Evolutionary conservation across 2,888 invertebrate genomes (phyloP).

Genomic region (Drosophila borborema): DNA sequence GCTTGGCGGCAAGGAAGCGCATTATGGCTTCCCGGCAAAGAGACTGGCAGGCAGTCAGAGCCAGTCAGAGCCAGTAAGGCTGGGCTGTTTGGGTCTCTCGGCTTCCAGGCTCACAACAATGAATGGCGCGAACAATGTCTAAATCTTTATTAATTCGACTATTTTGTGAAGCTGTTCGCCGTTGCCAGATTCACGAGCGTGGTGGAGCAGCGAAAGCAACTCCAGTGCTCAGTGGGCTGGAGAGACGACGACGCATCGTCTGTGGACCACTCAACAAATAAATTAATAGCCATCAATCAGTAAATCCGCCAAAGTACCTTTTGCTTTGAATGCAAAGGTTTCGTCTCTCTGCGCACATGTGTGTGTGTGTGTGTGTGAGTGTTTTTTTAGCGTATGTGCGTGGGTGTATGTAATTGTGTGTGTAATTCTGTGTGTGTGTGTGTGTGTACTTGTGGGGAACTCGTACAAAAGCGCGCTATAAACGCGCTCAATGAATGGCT

Average conservation of each 20-base stretch:
- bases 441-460: constrained; percentile 16
- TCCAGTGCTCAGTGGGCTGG: constrained; percentile 7
- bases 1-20: constrained; percentile 38
- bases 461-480: constrained; percentile 72
- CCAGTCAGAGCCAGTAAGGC: background rate
- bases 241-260: constrained; percentile 17
- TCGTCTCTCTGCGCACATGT: constrained; percentile 18
- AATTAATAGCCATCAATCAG: constrained; percentile 82
- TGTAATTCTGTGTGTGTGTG: constrained; percentile 6
- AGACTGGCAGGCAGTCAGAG: background rate
- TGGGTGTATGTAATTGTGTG: constrained; percentile 5
- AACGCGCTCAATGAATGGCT: constrained; percentile 78
- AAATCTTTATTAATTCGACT: constrained; percentile 82
- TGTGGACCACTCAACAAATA: constrained; percentile 71
- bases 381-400: background rate
- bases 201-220: background rate
- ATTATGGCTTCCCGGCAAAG: constrained; percentile 57
- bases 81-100: background rate
- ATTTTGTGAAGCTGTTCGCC: constrained; percentile 58
- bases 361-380: background rate
- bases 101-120: constrained; percentile 57
- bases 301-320: constrained; percentile 79
- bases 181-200: constrained; percentile 30
- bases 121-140: constrained; percentile 75
- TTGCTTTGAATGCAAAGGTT: constrained; percentile 74